These are phyloP conservation scores for Squalus acanthias DNA, from an alignment of 2,797 vertebrate genomes.

Conservation along the genomic window DNA sequence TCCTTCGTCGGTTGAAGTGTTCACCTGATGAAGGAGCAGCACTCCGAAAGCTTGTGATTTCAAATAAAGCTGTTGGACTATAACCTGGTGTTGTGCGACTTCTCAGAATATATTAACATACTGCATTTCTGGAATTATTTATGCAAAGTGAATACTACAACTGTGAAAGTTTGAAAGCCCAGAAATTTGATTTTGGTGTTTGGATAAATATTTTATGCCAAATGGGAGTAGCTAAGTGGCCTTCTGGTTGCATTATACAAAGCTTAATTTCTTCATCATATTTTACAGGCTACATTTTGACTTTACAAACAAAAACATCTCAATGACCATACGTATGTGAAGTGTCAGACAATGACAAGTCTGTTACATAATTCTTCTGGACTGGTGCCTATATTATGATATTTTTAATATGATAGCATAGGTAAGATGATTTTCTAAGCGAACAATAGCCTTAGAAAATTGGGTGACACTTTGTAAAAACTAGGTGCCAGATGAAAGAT, in stretches of 20 bases:
- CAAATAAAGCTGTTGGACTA: too few species aligned
- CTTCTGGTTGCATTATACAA: not conserved
- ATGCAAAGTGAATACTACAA: not conserved
- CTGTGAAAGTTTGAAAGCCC: not conserved
- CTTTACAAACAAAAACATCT: not conserved
- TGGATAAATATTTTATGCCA: not conserved
- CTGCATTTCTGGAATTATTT: not conserved
- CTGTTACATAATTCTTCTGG: not conserved
- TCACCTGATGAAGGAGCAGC: too few species aligned
- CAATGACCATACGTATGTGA: not conserved
- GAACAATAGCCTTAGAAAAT: constrained; percentile 4
- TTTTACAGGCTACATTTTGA: not conserved
- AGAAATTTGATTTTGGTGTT: not conserved
- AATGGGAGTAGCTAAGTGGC: not conserved
- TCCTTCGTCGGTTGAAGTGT: too few species aligned
- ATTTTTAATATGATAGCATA: not conserved
- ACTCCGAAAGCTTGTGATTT: too few species aligned
- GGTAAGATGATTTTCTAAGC: not conserved
- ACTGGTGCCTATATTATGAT: not conserved
- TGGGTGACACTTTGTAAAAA: not conserved
- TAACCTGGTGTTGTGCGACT: too few species aligned
- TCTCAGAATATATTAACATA: not conserved
- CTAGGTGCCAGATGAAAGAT: not conserved
- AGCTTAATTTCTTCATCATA: not conserved
- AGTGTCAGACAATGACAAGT: not conserved